Base-by-base conservation (phyloP, 2,113 vertebrate genomes). In the Amphilophus citrinellus region DNA sequence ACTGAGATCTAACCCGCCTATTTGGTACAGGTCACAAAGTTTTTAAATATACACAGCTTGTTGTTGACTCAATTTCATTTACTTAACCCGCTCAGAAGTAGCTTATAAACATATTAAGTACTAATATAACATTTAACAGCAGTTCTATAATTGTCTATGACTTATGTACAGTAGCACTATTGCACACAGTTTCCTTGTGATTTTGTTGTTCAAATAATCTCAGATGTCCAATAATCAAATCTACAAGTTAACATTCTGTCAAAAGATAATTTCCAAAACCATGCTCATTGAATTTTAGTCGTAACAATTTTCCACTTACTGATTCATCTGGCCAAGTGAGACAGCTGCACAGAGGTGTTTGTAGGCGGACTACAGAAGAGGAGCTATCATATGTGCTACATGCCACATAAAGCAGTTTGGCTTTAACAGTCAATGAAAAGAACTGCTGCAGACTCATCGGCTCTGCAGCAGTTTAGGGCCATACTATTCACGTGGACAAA, bases 281-380 rank as follows among this genome's bases (percentile, higher is more conserved):
- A 1, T 7, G 20, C 30, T 42, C 9, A 47, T 78, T 83, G 17
- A 47, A 24, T 61, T 17, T 50, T 10, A 76, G 53, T 77, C 44
- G 61, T 63, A n/a, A 27, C 27, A 30, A 6, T 9, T 37, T 50
- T 77, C 60, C 42, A 83, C 24, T 15, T 13, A 53, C 59, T 82
- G 58, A 90, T 80, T 85, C 73, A 83, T 86, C 63, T 61, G 32
- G 7, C n/a, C n/a, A 24, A 76, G 35, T 24, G 17, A 82, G 84
- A 87, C 66, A 65, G 62, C 59, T 73, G 63, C 7, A 60, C 68
- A 62, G 61, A 83, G 76, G 77, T 86, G 71, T 83, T 27, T 86
- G 86, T 77, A 59, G 84, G 82, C 32, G 39, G 30, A 53, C 11
- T 13, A 47, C 63, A 68, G 44, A 63, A 24, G 53, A 75, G 3